These are phyloP conservation scores for Actinia tenebrosa DNA, from an alignment of 64 coral and sea anemone species.

Conservation along the genomic window DNA sequence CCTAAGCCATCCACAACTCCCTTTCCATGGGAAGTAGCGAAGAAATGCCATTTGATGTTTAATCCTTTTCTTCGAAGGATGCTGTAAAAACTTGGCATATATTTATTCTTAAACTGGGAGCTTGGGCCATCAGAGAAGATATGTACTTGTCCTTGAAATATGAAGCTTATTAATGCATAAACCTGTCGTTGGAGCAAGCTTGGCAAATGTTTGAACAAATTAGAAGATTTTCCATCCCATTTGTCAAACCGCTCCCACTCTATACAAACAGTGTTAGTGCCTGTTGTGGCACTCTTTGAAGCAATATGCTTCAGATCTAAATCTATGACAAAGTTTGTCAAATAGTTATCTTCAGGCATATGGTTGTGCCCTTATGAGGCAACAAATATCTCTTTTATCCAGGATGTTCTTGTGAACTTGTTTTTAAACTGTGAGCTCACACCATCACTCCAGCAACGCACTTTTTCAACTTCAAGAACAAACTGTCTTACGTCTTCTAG, in stretches of 20 bases:
- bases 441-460: slow-evolving; percentile 37
- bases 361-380: background rate
- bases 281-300: background rate
- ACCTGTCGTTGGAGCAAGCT: too few species aligned
- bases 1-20: too few species aligned
- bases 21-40: too few species aligned
- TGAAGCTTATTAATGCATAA: too few species aligned
- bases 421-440: slow-evolving; percentile 45
- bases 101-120: too few species aligned
- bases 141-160: too few species aligned
- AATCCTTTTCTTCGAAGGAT: too few species aligned
- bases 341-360: background rate
- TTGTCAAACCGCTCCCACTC: slow-evolving; percentile 35
- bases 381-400: background rate
- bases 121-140: too few species aligned
- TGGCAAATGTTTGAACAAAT: background rate
- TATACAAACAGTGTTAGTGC: slow-evolving; percentile 1
- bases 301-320: slow-evolving; percentile 13
- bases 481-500: background rate
- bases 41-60: too few species aligned
- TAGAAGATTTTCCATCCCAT: background rate
- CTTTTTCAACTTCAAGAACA: background rate
- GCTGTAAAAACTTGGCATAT: too few species aligned
- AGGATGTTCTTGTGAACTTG: background rate
- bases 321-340: slow-evolving; percentile 40